These are phyloP conservation scores for Hemicordylus capensis DNA, from an alignment of 2,113 vertebrate genomes.

Conservation along the genomic window DNA sequence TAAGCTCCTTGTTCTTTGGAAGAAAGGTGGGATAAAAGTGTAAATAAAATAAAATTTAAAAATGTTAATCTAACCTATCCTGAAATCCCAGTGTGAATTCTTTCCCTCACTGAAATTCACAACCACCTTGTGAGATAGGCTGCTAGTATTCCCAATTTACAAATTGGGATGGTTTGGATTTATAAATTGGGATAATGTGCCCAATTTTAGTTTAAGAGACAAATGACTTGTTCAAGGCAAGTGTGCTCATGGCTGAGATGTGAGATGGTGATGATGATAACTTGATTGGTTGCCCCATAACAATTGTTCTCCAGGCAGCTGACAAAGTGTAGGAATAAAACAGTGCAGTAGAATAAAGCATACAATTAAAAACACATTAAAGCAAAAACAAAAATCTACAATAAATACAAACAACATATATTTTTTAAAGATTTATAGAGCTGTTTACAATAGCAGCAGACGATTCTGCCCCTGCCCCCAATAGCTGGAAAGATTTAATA, in stretches of 20 bases:
- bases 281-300: no score
- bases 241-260: neutral
- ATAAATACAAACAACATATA: no score
- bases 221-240: neutral
- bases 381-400: no score
- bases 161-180: no score
- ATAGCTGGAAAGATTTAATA: neutral
- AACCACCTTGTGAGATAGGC: neutral
- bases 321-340: no score
- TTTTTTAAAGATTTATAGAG: neutral
- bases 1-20: neutral
- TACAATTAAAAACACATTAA: no score
- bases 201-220: neutral
- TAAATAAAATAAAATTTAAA: neutral
- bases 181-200: no score
- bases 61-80: neutral
- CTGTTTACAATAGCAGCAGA: neutral
- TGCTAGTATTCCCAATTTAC: neutral
- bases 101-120: neutral
- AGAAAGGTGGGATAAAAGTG: neutral
- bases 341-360: no score
- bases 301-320: no score
- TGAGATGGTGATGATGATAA: no score
- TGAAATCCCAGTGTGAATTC: neutral
- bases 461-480: neutral